Conservation (phyloP, 2,888 invertebrate species). For the Tachina fera region DNA sequence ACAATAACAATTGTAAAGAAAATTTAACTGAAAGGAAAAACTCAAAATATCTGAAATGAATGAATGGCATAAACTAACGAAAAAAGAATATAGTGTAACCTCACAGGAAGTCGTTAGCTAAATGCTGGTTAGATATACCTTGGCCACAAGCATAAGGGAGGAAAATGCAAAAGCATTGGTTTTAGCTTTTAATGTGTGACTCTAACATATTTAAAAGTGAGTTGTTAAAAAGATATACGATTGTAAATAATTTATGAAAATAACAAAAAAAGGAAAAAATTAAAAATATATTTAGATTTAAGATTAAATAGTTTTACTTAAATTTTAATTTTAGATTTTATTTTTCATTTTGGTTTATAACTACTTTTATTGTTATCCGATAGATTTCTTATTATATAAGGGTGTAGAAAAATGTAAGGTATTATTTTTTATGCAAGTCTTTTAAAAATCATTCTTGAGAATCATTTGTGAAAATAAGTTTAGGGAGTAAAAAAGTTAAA, state of each 20-base stretch:
- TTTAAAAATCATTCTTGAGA: too few species aligned
- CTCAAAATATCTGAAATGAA: slow-evolving; percentile 51
- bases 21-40: slow-evolving; percentile 9
- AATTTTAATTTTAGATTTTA: too few species aligned
- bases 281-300: not conserved
- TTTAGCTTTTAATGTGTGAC: slow-evolving; percentile 9
- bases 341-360: too few species aligned
- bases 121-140: slow-evolving; percentile 58
- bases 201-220: slow-evolving; percentile 6
- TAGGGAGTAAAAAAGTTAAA: too few species aligned
- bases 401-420: too few species aligned
- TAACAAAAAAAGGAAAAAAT: not conserved
- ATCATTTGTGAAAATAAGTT: too few species aligned
- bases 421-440: too few species aligned
- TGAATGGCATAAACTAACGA: slow-evolving; percentile 32
- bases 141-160: slow-evolving; percentile 19
- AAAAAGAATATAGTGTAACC: slow-evolving; percentile 32
- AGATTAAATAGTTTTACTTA: not conserved
- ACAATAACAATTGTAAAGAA: slow-evolving; percentile 42
- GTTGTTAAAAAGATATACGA: not conserved
- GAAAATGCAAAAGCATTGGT: not conserved
- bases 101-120: slow-evolving; percentile 67
- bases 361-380: too few species aligned
- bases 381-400: too few species aligned
- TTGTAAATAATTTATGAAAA: not conserved